Conservation (phyloP, 2,888 invertebrate genomes). For the Drosophila putrida region DNA sequence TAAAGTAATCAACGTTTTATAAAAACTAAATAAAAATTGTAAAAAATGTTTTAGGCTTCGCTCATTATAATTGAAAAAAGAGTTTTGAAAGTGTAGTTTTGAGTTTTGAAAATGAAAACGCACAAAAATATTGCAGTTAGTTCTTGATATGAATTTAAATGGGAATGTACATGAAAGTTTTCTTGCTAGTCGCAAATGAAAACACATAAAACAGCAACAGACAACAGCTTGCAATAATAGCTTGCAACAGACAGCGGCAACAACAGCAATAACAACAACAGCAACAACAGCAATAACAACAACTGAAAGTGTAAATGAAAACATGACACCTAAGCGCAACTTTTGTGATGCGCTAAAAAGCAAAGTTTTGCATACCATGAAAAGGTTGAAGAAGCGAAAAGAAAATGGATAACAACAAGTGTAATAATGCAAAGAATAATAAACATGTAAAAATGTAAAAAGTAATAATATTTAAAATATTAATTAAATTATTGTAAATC, state of each 20-base stretch:
- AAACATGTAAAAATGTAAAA: neutral
- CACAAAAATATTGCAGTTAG: conserved; percentile 5
- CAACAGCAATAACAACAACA: neutral
- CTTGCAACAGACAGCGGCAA: conserved; percentile 4
- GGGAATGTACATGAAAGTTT: conserved; percentile 10
- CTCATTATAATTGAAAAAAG: no score
- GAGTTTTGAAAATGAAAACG: neutral
- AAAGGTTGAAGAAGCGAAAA: conserved; percentile 30
- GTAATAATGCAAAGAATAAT: neutral
- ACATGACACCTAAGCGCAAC: conserved; percentile 74
- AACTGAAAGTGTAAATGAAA: conserved; percentile 74
- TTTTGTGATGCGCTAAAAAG: conserved; percentile 66
- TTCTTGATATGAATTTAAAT: conserved; percentile 22
- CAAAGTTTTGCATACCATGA: conserved; percentile 58
- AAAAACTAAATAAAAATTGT: neutral
- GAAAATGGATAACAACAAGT: neutral
- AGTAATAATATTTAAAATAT: neutral
- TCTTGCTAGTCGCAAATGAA: neutral
- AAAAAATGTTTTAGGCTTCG: neutral
- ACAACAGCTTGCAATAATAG: conserved; percentile 34
- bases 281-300: conserved; percentile 1
- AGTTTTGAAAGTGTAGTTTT: neutral
- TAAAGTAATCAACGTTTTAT: neutral
- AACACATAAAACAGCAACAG: conserved; percentile 27
- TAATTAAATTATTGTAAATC: neutral